Base-by-base conservation (phyloP, 2,113 vertebrate species). In the Lepisosteus osseus region DNA sequence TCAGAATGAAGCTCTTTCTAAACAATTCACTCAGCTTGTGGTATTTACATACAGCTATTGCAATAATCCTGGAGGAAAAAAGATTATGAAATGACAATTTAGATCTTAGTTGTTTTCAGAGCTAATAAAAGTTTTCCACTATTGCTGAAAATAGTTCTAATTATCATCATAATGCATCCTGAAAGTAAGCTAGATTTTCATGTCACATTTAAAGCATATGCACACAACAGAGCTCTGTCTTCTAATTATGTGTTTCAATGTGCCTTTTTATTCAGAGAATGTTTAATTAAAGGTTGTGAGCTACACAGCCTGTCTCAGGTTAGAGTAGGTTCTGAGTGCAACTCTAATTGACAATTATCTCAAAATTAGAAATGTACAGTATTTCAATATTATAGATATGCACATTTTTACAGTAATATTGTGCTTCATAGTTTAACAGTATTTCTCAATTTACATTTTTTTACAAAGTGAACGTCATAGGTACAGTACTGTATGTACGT, bases 231-330 rank as follows among this genome's bases (percentile, higher is more conserved):
- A 74, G 77, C 79, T 56, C 54, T 74, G 67, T 77, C 74, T 71
- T 76, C 70, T 88, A 89, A 90, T 87, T 88, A 81, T 83, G 83
- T 81, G 81, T 84, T 86, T 86, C 82, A 88, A 83, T 82, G 80
- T 79, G 81, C 73, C 81, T 76, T 82, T 87, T 87, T 85, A 80
- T 85, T 76, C 81, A 71, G 78, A 76, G 77, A 79, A 77, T 78
- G 72, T 78, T 85, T 87, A 89, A 88, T 88, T 87, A 88, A 79
- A 79, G 73, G 79, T 77, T 77, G 86, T 73, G 85, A 83, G 82
- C 86, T 83, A 79, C 69, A 62, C 72, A 56, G 78, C 77, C 78
- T 76, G 75, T 61, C 77, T 72, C 72, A 56, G 63, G 76, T 76
- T 76, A 67, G 72, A 78, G 14, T 67, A 72, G 54, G 44, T 73